Percentiles rank a stretch among this genome's conserved stretches.
Evolutionary conservation across 2,797 vertebrate species (phyloP).

Genomic region (Denticeps clupeoides): DNA sequence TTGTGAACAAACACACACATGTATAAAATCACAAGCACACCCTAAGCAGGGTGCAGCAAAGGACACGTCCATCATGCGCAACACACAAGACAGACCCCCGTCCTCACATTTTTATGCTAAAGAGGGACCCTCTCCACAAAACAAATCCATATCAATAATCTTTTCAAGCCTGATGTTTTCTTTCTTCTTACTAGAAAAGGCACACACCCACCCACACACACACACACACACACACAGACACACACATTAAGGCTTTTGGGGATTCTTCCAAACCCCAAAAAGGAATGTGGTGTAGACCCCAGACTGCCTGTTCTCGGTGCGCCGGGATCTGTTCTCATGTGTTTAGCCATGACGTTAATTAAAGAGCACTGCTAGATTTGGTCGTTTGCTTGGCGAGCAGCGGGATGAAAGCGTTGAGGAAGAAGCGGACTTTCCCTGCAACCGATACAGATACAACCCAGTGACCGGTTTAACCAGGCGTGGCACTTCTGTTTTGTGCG

Average conservation of each 20-base stretch:
- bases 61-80: constrained; percentile 25
- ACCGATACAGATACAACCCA: too few relatives aligned
- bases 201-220: not conserved
- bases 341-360: not conserved
- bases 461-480: too few relatives aligned
- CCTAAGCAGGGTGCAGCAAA: constrained; percentile 28
- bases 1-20: constrained; percentile 12
- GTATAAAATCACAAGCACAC: constrained; percentile 32
- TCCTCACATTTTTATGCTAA: constrained; percentile 33
- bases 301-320: constrained; percentile 38
- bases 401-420: too few relatives aligned
- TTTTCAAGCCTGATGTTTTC: constrained; percentile 27
- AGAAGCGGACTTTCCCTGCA: too few relatives aligned
- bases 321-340: not conserved
- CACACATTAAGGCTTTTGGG: not conserved
- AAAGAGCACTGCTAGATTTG: not conserved
- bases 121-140: constrained; percentile 30
- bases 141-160: constrained; percentile 40
- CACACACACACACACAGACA: not conserved
- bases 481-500: too few relatives aligned
- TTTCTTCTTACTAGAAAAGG: constrained; percentile 19
- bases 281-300: constrained; percentile 37
- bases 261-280: constrained; percentile 29
- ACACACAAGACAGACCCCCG: constrained; percentile 28
- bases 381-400: too few relatives aligned